Conservation (phyloP, 2,888 invertebrate species). For the Coecobrya sp. region DNA sequence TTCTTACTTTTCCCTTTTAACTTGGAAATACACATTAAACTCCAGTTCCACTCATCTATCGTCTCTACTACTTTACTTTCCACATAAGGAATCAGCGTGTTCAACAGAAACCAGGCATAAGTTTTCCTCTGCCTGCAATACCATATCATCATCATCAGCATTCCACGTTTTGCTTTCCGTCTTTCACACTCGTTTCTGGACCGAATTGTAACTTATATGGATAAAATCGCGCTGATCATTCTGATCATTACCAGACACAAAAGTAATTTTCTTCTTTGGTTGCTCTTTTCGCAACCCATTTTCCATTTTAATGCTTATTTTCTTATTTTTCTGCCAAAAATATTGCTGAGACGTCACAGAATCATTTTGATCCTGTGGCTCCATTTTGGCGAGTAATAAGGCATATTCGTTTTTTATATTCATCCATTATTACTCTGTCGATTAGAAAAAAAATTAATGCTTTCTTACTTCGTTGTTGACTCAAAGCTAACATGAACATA, state of each 20-base stretch:
- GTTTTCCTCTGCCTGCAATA: not conserved
- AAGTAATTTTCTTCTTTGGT: no score
- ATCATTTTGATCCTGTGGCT: not conserved
- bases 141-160: not conserved
- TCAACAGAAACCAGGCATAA: not conserved
- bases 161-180: not conserved
- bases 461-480: constrained; percentile 13
- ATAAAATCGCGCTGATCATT: not conserved
- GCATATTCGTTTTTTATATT: not conserved
- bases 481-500: not conserved
- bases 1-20: not conserved
- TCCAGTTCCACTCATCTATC: not conserved
- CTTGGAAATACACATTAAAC: not conserved
- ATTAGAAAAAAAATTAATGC: no score
- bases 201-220: not conserved
- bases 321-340: not conserved
- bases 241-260: no score
- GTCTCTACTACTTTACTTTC: constrained; percentile 26
- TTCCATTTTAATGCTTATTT: not conserved
- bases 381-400: not conserved
- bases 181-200: not conserved
- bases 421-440: no score
- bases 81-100: constrained; percentile 45
- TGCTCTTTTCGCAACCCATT: no score
- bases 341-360: not conserved